A percentile compares a stretch with the other conserved stretches of the same genome.
Conservation (phyloP, 1,140 invertebrate species). For the Drosophila quadrilineata region DNA sequence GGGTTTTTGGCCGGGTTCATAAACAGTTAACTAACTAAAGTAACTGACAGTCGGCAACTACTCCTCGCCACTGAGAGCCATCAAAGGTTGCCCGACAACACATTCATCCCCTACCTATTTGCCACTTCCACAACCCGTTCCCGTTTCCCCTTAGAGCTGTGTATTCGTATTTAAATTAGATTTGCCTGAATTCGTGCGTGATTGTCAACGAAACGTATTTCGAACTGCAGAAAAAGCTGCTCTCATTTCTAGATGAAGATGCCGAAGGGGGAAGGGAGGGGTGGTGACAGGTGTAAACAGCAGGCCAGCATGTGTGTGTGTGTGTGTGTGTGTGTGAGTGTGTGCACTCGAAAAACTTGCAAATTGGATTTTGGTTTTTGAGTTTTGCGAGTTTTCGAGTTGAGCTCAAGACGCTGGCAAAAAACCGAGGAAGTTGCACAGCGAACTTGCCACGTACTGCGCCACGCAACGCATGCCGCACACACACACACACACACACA, state of each 20-base stretch:
- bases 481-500: no score
- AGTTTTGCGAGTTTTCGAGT: conserved; percentile 48
- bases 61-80: conserved; percentile 23
- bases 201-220: conserved; percentile 51
- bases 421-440: conserved; percentile 23
- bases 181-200: conserved; percentile 77
- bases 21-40: conserved; percentile 79
- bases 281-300: conserved; percentile 48
- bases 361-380: conserved; percentile 76
- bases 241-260: no score
- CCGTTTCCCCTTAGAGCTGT: conserved; percentile 44
- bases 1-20: conserved; percentile 45
- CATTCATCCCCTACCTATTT: not conserved
- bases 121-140: not conserved
- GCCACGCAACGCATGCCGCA: no score
- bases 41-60: conserved; percentile 47
- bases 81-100: conserved; percentile 58
- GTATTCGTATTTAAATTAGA: conserved; percentile 79
- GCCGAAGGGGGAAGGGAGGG: not conserved
- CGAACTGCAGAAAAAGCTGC: not conserved
- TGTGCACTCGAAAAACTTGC: conserved; percentile 72
- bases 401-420: conserved; percentile 26
- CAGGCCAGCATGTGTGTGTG: conserved; percentile 44
- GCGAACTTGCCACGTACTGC: no score
- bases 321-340: conserved; percentile 48